phyloP scores from a whole-genome alignment of 2,888 invertebrate species.

The Microdon myrmicae region DNA sequence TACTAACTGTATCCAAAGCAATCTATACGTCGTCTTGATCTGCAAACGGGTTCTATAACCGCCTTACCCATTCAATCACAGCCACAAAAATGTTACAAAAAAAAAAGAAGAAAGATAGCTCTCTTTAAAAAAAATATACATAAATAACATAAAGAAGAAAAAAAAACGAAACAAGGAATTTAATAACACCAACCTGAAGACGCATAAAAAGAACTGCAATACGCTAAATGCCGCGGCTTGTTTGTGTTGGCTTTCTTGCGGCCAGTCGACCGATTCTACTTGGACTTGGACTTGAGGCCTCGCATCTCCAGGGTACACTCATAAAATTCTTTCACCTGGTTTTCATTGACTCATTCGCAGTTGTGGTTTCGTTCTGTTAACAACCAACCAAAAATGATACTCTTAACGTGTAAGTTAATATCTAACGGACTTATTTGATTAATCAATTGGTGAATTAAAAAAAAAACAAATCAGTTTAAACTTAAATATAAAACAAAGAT shows the following conservation, averaged over 20 bases:
- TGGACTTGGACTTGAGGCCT: conserved; percentile 43
- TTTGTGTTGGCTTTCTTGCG: conserved; percentile 11
- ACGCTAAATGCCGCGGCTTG: conserved; percentile 9
- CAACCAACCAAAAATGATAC: conserved; percentile 42
- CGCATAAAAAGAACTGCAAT: conserved; percentile 6
- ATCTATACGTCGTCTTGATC: conserved; percentile 21
- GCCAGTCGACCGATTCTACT: conserved; percentile 26
- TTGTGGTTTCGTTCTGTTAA: conserved; percentile 56
- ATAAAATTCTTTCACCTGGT: conserved; percentile 64
- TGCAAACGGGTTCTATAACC: conserved; percentile 41
- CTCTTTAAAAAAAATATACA: too few relatives aligned
- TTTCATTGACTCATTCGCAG: conserved; percentile 63
- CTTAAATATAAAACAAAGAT: too few relatives aligned
- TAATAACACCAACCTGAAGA: conserved; percentile 5
- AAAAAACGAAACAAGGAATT: too few relatives aligned
- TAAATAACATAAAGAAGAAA: too few relatives aligned
- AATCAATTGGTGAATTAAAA: too few relatives aligned
- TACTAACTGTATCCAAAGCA: conserved; percentile 25
- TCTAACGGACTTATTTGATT: too few relatives aligned
- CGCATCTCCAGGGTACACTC: conserved; percentile 50
- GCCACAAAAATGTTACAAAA: too few relatives aligned
- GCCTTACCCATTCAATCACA: conserved; percentile 9
- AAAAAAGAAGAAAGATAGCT: too few relatives aligned
- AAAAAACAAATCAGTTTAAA: too few relatives aligned
- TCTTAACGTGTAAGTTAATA: conserved; percentile 28